Conservation (phyloP, 2,797 vertebrate species). For the Podarcis siculus region DNA sequence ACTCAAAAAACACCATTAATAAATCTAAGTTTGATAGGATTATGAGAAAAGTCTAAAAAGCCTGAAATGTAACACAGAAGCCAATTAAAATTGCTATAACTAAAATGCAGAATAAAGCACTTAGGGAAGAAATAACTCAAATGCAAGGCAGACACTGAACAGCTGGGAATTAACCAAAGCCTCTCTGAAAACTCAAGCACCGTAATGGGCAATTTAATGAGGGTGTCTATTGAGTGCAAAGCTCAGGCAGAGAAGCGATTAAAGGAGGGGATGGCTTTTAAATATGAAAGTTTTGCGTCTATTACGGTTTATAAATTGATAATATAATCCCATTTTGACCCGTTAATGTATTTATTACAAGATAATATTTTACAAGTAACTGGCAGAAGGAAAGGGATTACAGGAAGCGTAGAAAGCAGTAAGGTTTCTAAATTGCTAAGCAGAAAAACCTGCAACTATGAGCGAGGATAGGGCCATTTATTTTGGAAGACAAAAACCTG, state of each 20-base stretch:
- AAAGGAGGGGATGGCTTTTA: neutral
- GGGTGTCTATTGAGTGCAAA: neutral
- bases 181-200: conserved; percentile 3
- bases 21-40: neutral
- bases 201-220: conserved; percentile 14
- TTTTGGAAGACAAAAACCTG: neutral
- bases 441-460: neutral
- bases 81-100: neutral
- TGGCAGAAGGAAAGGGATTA: neutral
- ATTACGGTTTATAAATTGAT: neutral
- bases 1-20: neutral
- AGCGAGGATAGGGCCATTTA: neutral
- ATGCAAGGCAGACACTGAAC: neutral
- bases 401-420: neutral
- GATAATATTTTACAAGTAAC: conserved; percentile 3
- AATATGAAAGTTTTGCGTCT: neutral
- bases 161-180: conserved; percentile 17
- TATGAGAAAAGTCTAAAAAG: neutral
- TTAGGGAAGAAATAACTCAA: neutral
- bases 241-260: conserved; percentile 8
- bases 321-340: conserved; percentile 1
- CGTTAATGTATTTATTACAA: conserved; percentile 10
- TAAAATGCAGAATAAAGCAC: neutral
- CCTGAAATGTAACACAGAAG: neutral
- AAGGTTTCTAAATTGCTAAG: neutral